These are phyloP conservation scores for Proales similis DNA, from an alignment of 1,140 invertebrate genomes.

Conservation along the genomic window DNA sequence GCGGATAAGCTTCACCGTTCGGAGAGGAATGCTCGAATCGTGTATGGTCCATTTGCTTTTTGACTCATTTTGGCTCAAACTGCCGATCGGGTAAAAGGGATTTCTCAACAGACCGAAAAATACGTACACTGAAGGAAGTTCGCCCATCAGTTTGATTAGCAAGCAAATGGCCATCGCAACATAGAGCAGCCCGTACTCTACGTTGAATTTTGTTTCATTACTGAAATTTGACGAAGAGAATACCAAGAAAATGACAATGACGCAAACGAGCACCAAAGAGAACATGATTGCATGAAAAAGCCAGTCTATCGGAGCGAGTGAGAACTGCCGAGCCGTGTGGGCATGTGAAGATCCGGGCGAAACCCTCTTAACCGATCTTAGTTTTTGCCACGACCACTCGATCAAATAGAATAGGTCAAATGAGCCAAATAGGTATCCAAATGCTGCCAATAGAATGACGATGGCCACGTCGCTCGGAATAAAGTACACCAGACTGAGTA, in stretches of 20 bases:
- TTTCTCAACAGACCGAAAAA: constrained; percentile 48
- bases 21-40: background rate
- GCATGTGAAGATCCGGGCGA: too few species aligned
- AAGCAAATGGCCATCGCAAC: constrained; percentile 45
- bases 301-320: constrained; percentile 42
- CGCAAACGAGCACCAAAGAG: constrained; percentile 39
- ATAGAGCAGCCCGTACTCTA: constrained; percentile 43
- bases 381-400: constrained; percentile 39
- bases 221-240: constrained; percentile 38
- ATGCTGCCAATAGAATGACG: constrained; percentile 42
- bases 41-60: background rate
- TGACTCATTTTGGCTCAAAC: constrained; percentile 37
- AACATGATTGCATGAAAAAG: constrained; percentile 46
- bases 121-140: constrained; percentile 47
- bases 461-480: constrained; percentile 42
- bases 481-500: constrained; percentile 44
- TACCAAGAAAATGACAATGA: constrained; percentile 40
- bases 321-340: constrained; percentile 42
- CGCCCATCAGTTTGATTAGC: constrained; percentile 44
- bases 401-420: constrained; percentile 44
- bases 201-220: constrained; percentile 35
- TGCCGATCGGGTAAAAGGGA: constrained; percentile 43
- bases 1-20: constrained; percentile 6
- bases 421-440: constrained; percentile 48
- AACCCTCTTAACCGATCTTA: constrained; percentile 26